Base-by-base conservation (phyloP, 2,797 vertebrate species). In the Mus caroli region DNA sequence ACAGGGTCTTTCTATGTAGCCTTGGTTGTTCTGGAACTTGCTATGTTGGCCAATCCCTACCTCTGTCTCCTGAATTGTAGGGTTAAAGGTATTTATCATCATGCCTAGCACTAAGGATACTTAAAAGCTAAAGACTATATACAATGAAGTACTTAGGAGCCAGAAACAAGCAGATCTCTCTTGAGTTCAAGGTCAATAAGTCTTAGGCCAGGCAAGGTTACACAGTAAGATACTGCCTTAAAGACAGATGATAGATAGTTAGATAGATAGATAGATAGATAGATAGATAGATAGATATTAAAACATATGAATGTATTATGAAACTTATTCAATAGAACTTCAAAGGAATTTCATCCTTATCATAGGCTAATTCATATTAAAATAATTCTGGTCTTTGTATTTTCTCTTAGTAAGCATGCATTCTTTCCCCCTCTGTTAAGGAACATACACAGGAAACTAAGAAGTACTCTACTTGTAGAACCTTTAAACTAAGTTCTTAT, bases 261-360 rank as follows among this genome's bases (percentile, higher is more conserved):
- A 31, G 62, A 14, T 11, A 28, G 60, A 12, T 13, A 22, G 67
- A 19, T 8, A 14, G 34, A 14, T 7, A 22, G 40, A 6, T 14
- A 11, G 5, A 43, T 40, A 3, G 17, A 20, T 40, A 37, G 71
- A 40, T 62, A 9, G 24, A 62, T 92, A 78, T 84, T 92, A 78
- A 69, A 92, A 87, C 24, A 76, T 76, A 76, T 14, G 28, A 9
- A 24, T 94, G 24, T n/a, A 54, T 86, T 79, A 46, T 58, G 37
- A 54, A 78, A 73, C 82, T 88, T 92, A 77, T 15, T 85, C 58
- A 43, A 12, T 88, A 69, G 67, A 94, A 54, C 28, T 92, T 93
- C 64, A 92, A 83, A 88, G 40, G 92, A 88, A 78, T 90, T 56
- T 75, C 83, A 20, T 94, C 87, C n/a, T 83, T 93, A 24, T 37